phyloP scores from a whole-genome alignment of 2,888 invertebrate species.

The Acleris emargana region DNA sequence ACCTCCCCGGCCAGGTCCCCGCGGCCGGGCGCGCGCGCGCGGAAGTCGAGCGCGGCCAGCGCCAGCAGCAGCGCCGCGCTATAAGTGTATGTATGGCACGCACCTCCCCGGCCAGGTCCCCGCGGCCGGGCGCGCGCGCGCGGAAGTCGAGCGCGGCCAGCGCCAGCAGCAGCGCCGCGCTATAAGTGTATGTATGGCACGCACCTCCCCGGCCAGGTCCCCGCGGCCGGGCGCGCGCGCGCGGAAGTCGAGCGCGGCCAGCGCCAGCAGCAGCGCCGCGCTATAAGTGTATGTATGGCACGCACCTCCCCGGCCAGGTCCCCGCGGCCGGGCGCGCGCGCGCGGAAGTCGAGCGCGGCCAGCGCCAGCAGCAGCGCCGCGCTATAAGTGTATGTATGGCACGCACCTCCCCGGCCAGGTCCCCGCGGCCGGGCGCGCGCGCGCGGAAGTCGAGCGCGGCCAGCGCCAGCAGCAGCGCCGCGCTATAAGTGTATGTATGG shows the following conservation, averaged over 20 bases:
- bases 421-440: neutral
- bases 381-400: no score
- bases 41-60: slow-evolving; percentile 64
- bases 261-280: slow-evolving; percentile 42
- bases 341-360: slow-evolving; percentile 61
- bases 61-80: slow-evolving; percentile 43
- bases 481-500: no score
- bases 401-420: slow-evolving; percentile 20
- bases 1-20: slow-evolving; percentile 19
- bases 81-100: no score
- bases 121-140: slow-evolving; percentile 2
- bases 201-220: slow-evolving; percentile 18
- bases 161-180: slow-evolving; percentile 42
- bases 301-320: slow-evolving; percentile 19
- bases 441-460: slow-evolving; percentile 62
- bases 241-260: slow-evolving; percentile 64
- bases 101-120: slow-evolving; percentile 19
- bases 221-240: neutral
- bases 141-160: slow-evolving; percentile 64
- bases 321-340: neutral
- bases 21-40: slow-evolving; percentile 6
- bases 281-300: no score
- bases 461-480: slow-evolving; percentile 46
- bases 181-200: no score
- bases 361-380: slow-evolving; percentile 47